Evolutionary conservation across 2,797 vertebrate genomes (phyloP).

Genomic region (Rousettus madagascariensis): DNA sequence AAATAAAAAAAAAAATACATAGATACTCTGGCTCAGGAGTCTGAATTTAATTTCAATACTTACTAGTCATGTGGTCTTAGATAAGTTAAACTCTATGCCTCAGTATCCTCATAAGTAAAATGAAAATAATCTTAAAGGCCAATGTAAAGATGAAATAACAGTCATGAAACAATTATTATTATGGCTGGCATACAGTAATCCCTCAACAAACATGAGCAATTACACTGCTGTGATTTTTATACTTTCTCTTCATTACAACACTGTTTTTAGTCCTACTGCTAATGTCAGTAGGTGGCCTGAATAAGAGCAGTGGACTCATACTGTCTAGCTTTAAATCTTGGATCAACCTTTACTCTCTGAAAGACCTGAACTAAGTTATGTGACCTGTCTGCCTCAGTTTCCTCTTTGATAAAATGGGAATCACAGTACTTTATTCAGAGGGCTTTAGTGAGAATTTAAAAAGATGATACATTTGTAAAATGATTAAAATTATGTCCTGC

Average conservation of each 20-base stretch:
- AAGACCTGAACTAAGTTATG: background rate
- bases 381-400: background rate
- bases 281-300: background rate
- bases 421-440: background rate
- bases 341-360: background rate
- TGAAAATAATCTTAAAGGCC: slow-evolving; percentile 45
- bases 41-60: slow-evolving; percentile 36
- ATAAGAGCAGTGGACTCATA: background rate
- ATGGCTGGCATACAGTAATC: background rate
- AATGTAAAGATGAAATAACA: slow-evolving; percentile 33
- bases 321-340: background rate
- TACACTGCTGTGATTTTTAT: background rate
- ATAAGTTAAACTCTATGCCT: background rate
- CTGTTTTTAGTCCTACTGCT: slow-evolving; percentile 10
- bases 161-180: slow-evolving; percentile 25
- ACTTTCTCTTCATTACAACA: background rate
- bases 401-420: slow-evolving; percentile 18
- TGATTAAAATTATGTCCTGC: background rate
- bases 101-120: background rate
- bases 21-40: background rate
- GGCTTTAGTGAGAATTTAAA: background rate
- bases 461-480: background rate
- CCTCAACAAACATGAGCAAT: slow-evolving; percentile 6
- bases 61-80: background rate
- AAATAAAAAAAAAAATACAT: background rate